Percentiles rank a stretch among this genome's conserved stretches.
phyloP scores from a whole-genome alignment of 1,140 invertebrate genomes.

The Aphis gossypii region DNA sequence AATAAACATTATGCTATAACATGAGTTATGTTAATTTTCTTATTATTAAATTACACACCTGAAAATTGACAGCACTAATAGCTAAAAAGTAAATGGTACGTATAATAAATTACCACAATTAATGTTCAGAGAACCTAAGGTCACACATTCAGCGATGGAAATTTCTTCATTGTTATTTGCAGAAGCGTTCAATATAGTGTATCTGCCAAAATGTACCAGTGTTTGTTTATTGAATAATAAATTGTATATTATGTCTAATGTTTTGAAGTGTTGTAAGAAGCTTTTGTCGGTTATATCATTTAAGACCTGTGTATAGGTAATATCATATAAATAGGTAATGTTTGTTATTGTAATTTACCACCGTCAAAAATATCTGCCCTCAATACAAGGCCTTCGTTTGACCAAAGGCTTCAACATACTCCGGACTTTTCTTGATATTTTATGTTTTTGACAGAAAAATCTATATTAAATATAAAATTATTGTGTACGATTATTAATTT shows the following conservation, averaged over 20 bases:
- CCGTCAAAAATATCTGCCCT: conserved; percentile 44
- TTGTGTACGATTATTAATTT: not conserved
- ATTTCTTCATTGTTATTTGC: conserved; percentile 62
- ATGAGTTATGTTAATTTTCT: no score
- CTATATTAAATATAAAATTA: not conserved
- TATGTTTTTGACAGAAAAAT: conserved; percentile 47
- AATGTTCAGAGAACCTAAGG: conserved; percentile 82
- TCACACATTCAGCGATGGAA: conserved; percentile 78
- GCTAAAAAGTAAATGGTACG: no score
- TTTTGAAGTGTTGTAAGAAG: conserved; percentile 75
- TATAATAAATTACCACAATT: conserved; percentile 75
- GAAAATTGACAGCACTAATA: not conserved
- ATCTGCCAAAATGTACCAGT: conserved; percentile 69
- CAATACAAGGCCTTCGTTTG: conserved; percentile 52
- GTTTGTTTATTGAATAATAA: conserved; percentile 69
- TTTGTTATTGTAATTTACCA: not conserved
- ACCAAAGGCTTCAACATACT: conserved; percentile 58
- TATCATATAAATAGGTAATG: not conserved
- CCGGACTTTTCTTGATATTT: conserved; percentile 55
- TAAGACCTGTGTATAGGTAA: conserved; percentile 63
- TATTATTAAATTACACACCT: no score
- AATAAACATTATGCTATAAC: not conserved
- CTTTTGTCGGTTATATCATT: conserved; percentile 71
- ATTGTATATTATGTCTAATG: conserved; percentile 72
- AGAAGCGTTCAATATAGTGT: conserved; percentile 68